Evolutionary conservation across 2,888 invertebrate genomes (phyloP), one percentile per base, ranked within the genome.

Genomic region (Eilema griseolum): DNA sequence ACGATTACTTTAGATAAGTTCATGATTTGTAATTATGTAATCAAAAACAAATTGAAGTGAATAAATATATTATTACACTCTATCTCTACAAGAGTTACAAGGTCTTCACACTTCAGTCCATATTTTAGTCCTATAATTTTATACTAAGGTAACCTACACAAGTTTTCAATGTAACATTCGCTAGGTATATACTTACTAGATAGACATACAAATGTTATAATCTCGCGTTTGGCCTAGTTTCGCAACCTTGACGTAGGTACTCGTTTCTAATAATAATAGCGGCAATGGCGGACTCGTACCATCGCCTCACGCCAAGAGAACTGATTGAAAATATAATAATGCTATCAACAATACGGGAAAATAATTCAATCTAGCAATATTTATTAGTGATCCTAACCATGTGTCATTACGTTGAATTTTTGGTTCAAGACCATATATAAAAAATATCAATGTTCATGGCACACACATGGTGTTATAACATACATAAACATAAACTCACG

Each of bases 211-310:
- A 71, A 75, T 79, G 78, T 79, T 81, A 82, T 83, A 87, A 85
- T 90, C 89, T 87, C 86, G 87, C 87, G 87, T 89, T 90, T 89
- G 92, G 83, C 93, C 93, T 88, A 93, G 93, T 91, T 93, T 87
- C 85, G 77, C 88, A 92, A 92, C 93, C 94, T 93, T 93, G 93
- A 90, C 85, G 86, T 86, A 86, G 84, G 88, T 90, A 90, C 90
- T 86, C 84, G 89, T 86, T 89, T 90, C 91, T 92, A 92, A 89
- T 92, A 91, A 91, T 92, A 90, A 90, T 89, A 87, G 80, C 83
- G 73, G 88, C 92, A 89, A 90, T 89, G 87, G 80, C 83, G 74
- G 88, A 86, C 86, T 87, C 85, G 87, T 87, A 89, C 88, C 88
- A 89, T 83, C 88, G 87, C 84, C 82, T 84, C 86, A 81, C 37